Conservation (phyloP, 1,140 invertebrate species). For the Zaprionus ghesquierei region DNA sequence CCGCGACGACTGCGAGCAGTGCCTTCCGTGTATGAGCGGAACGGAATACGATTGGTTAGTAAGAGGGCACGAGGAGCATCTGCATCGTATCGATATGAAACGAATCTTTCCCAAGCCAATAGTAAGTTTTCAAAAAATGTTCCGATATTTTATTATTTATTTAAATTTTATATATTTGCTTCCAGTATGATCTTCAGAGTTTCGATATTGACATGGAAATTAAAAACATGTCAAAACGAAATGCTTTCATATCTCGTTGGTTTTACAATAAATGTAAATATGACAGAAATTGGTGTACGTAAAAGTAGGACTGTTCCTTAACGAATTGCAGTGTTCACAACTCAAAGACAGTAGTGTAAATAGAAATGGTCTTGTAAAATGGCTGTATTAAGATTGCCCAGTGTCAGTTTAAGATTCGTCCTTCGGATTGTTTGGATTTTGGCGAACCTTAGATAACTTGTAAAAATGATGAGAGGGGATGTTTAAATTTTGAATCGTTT, state of each 20-base stretch:
- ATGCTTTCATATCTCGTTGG: conserved; percentile 70
- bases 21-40: conserved; percentile 89
- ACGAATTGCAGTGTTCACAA: neutral
- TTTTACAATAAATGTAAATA: conserved; percentile 72
- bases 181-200: conserved; percentile 35
- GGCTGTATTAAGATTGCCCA: neutral
- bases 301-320: no score
- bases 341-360: no score
- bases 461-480: no score
- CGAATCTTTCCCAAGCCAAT: conserved; percentile 91
- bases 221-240: conserved; percentile 50
- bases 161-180: neutral
- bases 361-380: neutral
- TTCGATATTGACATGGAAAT: conserved; percentile 54
- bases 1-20: conserved; percentile 89
- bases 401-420: neutral
- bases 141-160: neutral
- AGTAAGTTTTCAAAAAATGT: conserved; percentile 84
- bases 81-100: conserved; percentile 90
- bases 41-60: conserved; percentile 85
- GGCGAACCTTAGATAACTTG: neutral
- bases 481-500: no score
- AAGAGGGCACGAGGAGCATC: conserved; percentile 90
- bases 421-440: neutral
- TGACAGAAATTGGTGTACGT: conserved; percentile 67